phyloP scores from a whole-genome alignment of 2,113 vertebrate genomes.

The Scatophagus argus region DNA sequence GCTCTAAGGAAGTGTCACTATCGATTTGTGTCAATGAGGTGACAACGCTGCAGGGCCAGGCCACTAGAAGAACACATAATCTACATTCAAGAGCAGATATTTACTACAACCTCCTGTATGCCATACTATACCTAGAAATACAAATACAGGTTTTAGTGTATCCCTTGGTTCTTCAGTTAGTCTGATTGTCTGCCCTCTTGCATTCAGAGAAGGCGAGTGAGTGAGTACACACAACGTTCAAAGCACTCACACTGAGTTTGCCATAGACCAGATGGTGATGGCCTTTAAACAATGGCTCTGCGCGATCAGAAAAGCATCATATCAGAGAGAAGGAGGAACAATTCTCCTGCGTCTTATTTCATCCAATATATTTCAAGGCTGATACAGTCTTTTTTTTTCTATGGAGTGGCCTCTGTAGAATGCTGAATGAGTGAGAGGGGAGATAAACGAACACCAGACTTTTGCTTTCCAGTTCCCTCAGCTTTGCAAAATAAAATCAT shows the following conservation, averaged over 20 bases:
- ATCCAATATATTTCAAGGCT: conserved; percentile 76
- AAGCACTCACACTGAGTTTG: conserved; percentile 31
- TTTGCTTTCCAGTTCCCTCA: conserved; percentile 52
- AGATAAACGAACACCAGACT: conserved; percentile 56
- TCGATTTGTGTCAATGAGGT: conserved; percentile 69
- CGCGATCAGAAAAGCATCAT: conserved; percentile 56
- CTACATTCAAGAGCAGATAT: conserved; percentile 28
- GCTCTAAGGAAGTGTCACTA: conserved; percentile 76
- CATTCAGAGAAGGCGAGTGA: background rate
- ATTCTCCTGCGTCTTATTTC: conserved; percentile 74
- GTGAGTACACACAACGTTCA: background rate
- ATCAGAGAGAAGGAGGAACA: conserved; percentile 61
- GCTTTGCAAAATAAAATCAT: conserved; percentile 74
- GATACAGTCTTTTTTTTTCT: conserved; percentile 69
- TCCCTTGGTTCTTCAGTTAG: conserved; percentile 36
- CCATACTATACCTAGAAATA: conserved; percentile 10
- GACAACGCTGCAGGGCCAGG: conserved; percentile 49
- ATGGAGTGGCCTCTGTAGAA: conserved; percentile 53
- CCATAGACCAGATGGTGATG: conserved; percentile 42
- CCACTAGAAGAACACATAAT: conserved; percentile 32
- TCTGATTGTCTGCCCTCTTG: background rate
- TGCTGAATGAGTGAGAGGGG: conserved; percentile 61
- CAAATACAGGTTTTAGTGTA: conserved; percentile 18
- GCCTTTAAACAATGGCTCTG: conserved; percentile 45
- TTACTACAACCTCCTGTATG: background rate